A percentile compares a stretch with the other conserved stretches of the same genome.
These are phyloP conservation scores for Ophthalmolycus amberensis DNA, from an alignment of 2,113 vertebrate genomes.

Conservation along the genomic window DNA sequence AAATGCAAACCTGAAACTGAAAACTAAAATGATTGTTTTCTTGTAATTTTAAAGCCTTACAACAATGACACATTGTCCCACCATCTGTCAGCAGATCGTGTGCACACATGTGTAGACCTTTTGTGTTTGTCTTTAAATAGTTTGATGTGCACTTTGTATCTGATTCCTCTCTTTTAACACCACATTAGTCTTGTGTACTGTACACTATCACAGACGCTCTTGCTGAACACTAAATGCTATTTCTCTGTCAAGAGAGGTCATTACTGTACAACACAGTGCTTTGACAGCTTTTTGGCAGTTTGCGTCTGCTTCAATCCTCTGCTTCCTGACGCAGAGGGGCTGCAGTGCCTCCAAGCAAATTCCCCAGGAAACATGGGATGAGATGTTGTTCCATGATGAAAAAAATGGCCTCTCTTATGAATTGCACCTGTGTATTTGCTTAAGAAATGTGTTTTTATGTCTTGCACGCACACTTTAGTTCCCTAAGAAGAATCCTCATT, in stretches of 20 bases:
- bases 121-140: slow-evolving; percentile 12
- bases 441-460: slow-evolving; percentile 17
- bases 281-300: slow-evolving; percentile 57
- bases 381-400: slow-evolving; percentile 48
- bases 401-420: slow-evolving; percentile 18
- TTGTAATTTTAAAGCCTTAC: neutral
- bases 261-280: slow-evolving; percentile 50
- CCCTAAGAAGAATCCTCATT: slow-evolving; percentile 2
- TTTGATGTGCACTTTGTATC: neutral
- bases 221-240: slow-evolving; percentile 40
- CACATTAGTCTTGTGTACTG: slow-evolving; percentile 13
- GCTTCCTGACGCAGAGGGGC: slow-evolving; percentile 20
- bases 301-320: slow-evolving; percentile 37
- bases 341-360: slow-evolving; percentile 48
- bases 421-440: slow-evolving; percentile 42
- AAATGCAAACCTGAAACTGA: slow-evolving; percentile 1
- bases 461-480: neutral
- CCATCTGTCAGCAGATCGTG: neutral
- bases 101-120: neutral
- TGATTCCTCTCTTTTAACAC: slow-evolving; percentile 55
- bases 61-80: slow-evolving; percentile 6
- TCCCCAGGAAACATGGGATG: slow-evolving; percentile 47
- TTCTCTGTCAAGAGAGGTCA: slow-evolving; percentile 43
- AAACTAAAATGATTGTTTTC: slow-evolving; percentile 1
- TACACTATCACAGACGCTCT: slow-evolving; percentile 29